These are phyloP conservation scores for Drosophila auraria DNA, from an alignment of 1,140 invertebrate species.

Conservation along the genomic window DNA sequence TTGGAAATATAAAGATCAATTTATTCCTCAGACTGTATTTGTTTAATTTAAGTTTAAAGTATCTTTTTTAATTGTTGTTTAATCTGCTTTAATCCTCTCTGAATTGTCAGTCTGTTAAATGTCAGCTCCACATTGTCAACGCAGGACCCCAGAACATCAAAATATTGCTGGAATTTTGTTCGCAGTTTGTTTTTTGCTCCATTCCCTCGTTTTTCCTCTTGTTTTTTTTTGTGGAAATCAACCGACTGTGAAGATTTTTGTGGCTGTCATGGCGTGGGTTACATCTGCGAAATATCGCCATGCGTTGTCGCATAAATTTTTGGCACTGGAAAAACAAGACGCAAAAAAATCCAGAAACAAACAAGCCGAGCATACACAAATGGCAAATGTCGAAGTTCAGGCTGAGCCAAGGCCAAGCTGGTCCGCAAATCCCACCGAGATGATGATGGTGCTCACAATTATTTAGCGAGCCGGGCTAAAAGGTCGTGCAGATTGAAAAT, in stretches of 20 bases:
- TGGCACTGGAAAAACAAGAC: slow-evolving; percentile 26
- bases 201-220: background rate
- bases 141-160: background rate
- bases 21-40: too few relatives aligned
- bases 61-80: background rate
- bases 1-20: background rate
- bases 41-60: background rate
- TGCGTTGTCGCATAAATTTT: slow-evolving; percentile 58
- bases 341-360: slow-evolving; percentile 10
- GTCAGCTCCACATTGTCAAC: slow-evolving; percentile 14
- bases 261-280: slow-evolving; percentile 32
- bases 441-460: slow-evolving; percentile 26
- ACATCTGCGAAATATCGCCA: slow-evolving; percentile 53
- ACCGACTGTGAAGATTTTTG: slow-evolving; percentile 56
- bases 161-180: slow-evolving; percentile 30
- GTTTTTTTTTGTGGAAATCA: slow-evolving; percentile 24
- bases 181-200: slow-evolving; percentile 7
- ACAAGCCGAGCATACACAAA: slow-evolving; percentile 6
- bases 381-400: slow-evolving; percentile 49
- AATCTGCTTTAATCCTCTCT: background rate
- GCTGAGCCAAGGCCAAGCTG: slow-evolving; percentile 16
- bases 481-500: slow-evolving; percentile 21
- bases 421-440: background rate
- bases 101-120: slow-evolving; percentile 14
- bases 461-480: slow-evolving; percentile 15